Evolutionary conservation across 2,797 vertebrate genomes (phyloP).

Genomic region (Eulemur rubriventer): DNA sequence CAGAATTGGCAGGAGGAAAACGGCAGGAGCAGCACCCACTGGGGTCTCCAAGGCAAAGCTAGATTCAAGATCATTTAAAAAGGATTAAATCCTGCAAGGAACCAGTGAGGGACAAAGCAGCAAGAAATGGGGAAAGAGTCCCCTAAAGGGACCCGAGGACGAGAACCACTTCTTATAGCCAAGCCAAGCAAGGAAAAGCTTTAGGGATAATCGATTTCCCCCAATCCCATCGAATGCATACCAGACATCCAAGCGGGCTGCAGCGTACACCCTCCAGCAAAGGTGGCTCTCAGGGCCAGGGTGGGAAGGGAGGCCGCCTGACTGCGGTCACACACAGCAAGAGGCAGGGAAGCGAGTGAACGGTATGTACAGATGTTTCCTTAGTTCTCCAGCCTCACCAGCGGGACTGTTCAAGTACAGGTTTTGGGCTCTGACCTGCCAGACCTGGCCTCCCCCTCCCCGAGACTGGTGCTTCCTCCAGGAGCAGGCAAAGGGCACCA

Average conservation of each 20-base stretch:
- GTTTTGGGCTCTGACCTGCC: constrained; percentile 62
- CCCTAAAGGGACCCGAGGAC: neutral
- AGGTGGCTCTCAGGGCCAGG: neutral
- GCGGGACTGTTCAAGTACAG: constrained; percentile 83
- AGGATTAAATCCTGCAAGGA: constrained; percentile 5
- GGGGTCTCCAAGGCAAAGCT: constrained; percentile 70
- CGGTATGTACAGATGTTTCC: constrained; percentile 82
- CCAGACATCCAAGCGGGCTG: neutral
- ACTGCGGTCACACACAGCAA: neutral
- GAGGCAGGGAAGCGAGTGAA: constrained; percentile 61
- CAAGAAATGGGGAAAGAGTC: constrained; percentile 47
- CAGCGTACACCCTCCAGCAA: neutral
- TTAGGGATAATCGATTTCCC: neutral
- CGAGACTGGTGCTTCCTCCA: neutral
- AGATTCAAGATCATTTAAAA: constrained; percentile 42
- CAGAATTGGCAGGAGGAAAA: constrained; percentile 37
- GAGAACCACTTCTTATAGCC: constrained; percentile 35
- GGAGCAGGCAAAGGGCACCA: neutral
- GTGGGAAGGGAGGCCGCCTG: neutral
- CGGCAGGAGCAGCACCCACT: constrained; percentile 13
- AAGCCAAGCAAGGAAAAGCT: constrained; percentile 52
- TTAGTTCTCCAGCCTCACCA: constrained; percentile 81
- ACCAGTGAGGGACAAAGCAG: constrained; percentile 62
- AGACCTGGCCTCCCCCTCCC: neutral
- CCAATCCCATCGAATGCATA: neutral